Base-by-base conservation (phyloP, 2,113 vertebrate genomes). In the Zingel zingel region DNA sequence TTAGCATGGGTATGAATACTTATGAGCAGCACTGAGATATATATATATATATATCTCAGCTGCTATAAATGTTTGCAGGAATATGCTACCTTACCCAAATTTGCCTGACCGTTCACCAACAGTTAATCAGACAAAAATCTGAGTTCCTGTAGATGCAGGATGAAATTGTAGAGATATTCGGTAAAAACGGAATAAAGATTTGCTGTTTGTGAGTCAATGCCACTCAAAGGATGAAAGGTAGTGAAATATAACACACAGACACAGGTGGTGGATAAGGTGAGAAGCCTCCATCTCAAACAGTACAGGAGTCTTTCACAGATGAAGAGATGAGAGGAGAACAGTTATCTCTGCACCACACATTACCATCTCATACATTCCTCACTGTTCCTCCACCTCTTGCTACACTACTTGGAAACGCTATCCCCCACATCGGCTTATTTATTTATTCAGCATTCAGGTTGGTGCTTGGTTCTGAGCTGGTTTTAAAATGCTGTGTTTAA, bases 271-370 rank as follows among this genome's bases (percentile, higher is more conserved):
- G 61, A 53, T 66, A 5, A 33, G 18, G 23, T 63, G 48, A 70
- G n/a, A 71, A 74, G 16, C 6, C 16, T 53, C 25, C 19, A 13
- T 33, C 19, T 62, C 43, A 53, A 48, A 65, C 69, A 48, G 33
- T 47, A 43, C 10, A 10, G 39, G 19, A 66, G 67, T 53, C 6
- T 72, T 59, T 25, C 25, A 25, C 25, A 68, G 75, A 74, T 79
- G 56, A 48, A 74, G 25, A 68, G 75, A 83, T 74, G 81, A 61
- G 57, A 50, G 51, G 48, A 50, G 51, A 67, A 43, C 30, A 65
- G 54, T 74, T 79, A 74, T 84, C 74, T 83, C 21, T 61, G 6
- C 1, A 11, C 19, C 54, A 67, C 81, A 77, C 65, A 47, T 59
- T 13, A 63, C n/a, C 23, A n/a, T 50, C 36, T 70, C 47, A 57